These are phyloP conservation scores for Hydropsyche tenuis DNA, from an alignment of 1,140 invertebrate genomes.

Conservation along the genomic window DNA sequence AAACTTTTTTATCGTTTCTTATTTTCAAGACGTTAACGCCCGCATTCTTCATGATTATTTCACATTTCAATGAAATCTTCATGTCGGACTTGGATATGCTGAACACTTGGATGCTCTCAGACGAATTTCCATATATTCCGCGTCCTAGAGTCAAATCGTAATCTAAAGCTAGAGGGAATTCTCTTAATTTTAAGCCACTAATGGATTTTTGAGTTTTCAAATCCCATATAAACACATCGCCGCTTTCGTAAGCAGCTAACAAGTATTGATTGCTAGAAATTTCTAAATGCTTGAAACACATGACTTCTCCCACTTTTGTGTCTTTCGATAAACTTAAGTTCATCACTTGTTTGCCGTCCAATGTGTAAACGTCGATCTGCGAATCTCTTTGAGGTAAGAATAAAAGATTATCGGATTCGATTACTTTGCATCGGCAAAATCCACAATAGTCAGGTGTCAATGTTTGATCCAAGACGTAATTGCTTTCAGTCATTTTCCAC, in stretches of 20 bases:
- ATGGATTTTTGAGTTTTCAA: slow-evolving; percentile 65
- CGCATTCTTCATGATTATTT: slow-evolving; percentile 70
- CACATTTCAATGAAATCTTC: slow-evolving; percentile 65
- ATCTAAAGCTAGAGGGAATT: slow-evolving; percentile 73
- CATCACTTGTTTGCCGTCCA: slow-evolving; percentile 63
- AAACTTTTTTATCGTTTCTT: slow-evolving; percentile 75
- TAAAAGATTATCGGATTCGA: slow-evolving; percentile 66
- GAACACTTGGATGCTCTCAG: slow-evolving; percentile 67
- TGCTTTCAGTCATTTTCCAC: slow-evolving; percentile 67
- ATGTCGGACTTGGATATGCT: slow-evolving; percentile 64
- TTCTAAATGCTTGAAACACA: slow-evolving; percentile 68
- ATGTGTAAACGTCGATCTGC: slow-evolving; percentile 67
- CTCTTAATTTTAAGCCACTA: slow-evolving; percentile 65
- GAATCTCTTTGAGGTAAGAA: slow-evolving; percentile 70
- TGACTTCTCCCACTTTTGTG: slow-evolving; percentile 66
- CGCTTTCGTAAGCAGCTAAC: slow-evolving; percentile 70
- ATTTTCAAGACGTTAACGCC: slow-evolving; percentile 76
- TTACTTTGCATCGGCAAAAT: slow-evolving; percentile 70
- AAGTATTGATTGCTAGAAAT: slow-evolving; percentile 63
- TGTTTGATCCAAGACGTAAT: slow-evolving; percentile 64
- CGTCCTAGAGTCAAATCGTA: slow-evolving; percentile 68
- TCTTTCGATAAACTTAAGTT: slow-evolving; percentile 54
- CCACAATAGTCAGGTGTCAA: slow-evolving; percentile 68
- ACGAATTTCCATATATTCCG: slow-evolving; percentile 70
- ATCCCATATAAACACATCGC: slow-evolving; percentile 73